phyloP scores from a whole-genome alignment of 1,140 invertebrate species.

The Belonocnema kinseyi region DNA sequence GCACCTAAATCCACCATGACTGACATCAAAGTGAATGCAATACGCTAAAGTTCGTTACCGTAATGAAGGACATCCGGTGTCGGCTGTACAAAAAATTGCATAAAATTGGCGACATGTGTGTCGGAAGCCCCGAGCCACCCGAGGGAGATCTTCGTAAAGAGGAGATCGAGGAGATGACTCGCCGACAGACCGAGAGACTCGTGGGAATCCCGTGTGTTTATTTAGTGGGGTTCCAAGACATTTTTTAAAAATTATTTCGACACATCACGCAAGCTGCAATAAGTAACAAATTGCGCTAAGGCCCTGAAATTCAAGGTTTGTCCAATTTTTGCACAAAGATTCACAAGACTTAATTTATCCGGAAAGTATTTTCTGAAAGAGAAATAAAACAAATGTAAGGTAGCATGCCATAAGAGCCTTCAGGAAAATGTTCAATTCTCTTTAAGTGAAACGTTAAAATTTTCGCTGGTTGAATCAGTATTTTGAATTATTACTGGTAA shows the following conservation, averaged over 20 bases:
- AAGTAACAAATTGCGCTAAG: constrained; percentile 24
- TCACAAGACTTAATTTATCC: background rate
- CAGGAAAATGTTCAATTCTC: too few relatives aligned
- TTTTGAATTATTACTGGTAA: too few relatives aligned
- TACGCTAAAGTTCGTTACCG: constrained; percentile 36
- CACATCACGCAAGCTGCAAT: constrained; percentile 34
- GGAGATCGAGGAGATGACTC: constrained; percentile 33
- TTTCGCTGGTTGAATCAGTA: too few relatives aligned
- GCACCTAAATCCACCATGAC: constrained; percentile 29
- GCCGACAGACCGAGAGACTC: constrained; percentile 35
- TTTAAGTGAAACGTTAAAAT: too few relatives aligned
- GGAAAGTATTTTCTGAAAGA: too few relatives aligned
- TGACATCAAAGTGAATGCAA: constrained; percentile 30
- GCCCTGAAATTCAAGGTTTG: background rate
- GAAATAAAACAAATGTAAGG: too few relatives aligned
- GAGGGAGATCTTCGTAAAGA: constrained; percentile 37
- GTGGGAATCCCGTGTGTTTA: constrained; percentile 49
- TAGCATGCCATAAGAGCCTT: too few relatives aligned
- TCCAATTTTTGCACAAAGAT: background rate
- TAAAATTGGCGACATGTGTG: constrained; percentile 62
- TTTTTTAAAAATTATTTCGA: constrained; percentile 38
- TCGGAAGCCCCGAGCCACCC: constrained; percentile 24
- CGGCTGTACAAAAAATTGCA: constrained; percentile 48
- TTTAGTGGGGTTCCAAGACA: constrained; percentile 41
- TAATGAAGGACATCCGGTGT: constrained; percentile 59